A percentile compares a stretch with the other conserved stretches of the same genome.
Conservation (phyloP, 2,888 invertebrate genomes). For the Mesoligia furuncula region DNA sequence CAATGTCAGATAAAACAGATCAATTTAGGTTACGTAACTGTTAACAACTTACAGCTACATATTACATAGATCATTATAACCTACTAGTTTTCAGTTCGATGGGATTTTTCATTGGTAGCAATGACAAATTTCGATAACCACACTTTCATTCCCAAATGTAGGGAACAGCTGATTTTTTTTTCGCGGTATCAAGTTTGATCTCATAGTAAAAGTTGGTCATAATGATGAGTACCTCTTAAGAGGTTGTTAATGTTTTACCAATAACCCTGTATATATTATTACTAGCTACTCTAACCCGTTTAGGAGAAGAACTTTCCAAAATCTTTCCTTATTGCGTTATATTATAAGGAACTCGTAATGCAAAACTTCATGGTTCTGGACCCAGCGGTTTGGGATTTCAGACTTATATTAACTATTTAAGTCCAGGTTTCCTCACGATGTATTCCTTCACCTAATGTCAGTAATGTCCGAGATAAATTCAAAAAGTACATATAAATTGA, state of each 20-base stretch:
- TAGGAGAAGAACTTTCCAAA: not conserved
- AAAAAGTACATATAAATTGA: too few relatives aligned
- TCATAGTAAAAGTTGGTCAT: too few relatives aligned
- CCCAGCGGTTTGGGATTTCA: not conserved
- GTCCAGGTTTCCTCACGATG: too few relatives aligned
- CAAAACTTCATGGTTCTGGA: not conserved
- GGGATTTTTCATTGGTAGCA: not conserved
- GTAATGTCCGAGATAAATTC: too few relatives aligned
- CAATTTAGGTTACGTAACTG: not conserved
- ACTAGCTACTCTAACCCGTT: too few relatives aligned
- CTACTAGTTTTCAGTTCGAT: not conserved
- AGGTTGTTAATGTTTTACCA: too few relatives aligned
- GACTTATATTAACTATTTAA: too few relatives aligned
- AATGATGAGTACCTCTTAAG: too few relatives aligned
- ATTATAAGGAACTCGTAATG: not conserved
- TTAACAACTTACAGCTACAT: not conserved
- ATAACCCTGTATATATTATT: too few relatives aligned
- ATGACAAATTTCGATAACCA: not conserved
- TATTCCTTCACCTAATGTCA: too few relatives aligned
- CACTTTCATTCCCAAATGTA: not conserved
- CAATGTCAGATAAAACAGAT: constrained; percentile 1
- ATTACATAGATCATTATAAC: not conserved
- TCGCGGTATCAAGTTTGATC: too few relatives aligned
- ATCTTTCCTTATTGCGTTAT: not conserved
- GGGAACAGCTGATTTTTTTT: too few relatives aligned